Conservation (phyloP, 2,797 vertebrate species). For the Mus spretus region DNA sequence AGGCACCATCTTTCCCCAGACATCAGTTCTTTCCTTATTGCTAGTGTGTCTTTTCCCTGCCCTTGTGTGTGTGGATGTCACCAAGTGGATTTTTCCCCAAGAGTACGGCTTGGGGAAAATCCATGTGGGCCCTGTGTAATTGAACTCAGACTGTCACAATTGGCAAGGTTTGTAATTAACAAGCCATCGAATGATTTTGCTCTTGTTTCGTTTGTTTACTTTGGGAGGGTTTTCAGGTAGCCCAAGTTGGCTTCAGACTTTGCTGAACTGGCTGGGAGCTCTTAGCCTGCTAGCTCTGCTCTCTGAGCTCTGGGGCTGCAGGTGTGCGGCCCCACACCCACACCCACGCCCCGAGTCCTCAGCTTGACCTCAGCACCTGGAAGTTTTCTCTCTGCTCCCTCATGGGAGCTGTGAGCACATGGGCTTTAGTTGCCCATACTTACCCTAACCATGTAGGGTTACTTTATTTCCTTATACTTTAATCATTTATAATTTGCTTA, state of each 20-base stretch:
- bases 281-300: neutral
- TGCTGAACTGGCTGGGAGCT: neutral
- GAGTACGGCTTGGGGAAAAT: neutral
- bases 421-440: neutral
- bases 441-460: neutral
- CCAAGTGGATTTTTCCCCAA: too few relatives aligned
- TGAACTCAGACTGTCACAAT: neutral
- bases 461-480: neutral
- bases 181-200: neutral
- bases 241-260: neutral
- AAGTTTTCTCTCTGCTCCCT: slow-evolving; percentile 25
- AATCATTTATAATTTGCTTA: slow-evolving; percentile 53
- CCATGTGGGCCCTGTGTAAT: neutral
- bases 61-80: neutral
- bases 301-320: neutral
- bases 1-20: neutral
- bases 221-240: neutral
- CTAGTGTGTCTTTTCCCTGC: neutral
- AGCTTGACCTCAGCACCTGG: neutral
- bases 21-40: neutral
- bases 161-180: neutral
- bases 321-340: too few relatives aligned
- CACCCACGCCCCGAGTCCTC: neutral
- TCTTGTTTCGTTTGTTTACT: neutral
- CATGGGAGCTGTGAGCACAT: neutral